Evolutionary conservation across 2,113 vertebrate genomes (phyloP).

Genomic region (Nasalis larvatus): DNA sequence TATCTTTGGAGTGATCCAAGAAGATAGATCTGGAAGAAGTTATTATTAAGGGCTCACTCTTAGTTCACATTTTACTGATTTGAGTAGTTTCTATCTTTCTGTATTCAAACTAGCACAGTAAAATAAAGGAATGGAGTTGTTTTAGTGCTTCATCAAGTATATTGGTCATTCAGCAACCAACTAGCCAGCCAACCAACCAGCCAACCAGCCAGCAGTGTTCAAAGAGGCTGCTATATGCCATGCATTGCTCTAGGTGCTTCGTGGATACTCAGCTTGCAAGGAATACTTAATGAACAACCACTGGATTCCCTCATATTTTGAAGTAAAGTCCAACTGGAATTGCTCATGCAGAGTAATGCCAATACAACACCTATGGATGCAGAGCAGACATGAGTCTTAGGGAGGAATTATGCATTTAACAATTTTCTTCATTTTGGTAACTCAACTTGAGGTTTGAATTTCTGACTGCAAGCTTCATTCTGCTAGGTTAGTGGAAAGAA

Average conservation of each 20-base stretch:
- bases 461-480: slow-evolving; percentile 60
- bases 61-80: not conserved
- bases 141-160: not conserved
- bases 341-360: not conserved
- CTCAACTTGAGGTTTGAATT: slow-evolving; percentile 63
- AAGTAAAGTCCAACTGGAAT: not conserved
- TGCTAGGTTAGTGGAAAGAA: slow-evolving; percentile 76
- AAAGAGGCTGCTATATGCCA: not conserved
- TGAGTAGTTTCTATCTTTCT: not conserved
- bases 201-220: not conserved
- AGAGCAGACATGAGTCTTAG: not conserved
- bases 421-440: slow-evolving; percentile 65
- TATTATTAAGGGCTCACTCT: not conserved
- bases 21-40: slow-evolving; percentile 6
- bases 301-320: not conserved
- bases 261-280: not conserved
- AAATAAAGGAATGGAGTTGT: not conserved
- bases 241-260: not conserved
- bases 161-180: not conserved
- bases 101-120: not conserved
- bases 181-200: not conserved
- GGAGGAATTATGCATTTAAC: slow-evolving; percentile 2
- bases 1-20: not conserved
- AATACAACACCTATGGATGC: not conserved
- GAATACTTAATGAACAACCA: not conserved